phyloP scores from a whole-genome alignment of 1,140 invertebrate species.

The Andrena cerasifolii region DNA sequence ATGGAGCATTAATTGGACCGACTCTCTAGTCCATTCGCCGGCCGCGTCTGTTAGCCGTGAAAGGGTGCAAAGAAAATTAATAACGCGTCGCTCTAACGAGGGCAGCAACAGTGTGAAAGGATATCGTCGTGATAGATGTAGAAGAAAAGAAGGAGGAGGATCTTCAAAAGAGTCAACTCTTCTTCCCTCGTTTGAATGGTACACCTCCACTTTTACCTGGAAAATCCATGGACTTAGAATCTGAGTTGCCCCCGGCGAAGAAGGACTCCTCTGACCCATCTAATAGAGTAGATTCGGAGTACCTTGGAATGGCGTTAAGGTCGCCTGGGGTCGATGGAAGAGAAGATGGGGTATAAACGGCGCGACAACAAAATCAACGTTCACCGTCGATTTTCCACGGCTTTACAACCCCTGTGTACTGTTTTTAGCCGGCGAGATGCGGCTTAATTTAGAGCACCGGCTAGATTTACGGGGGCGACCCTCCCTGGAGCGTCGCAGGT shows the following conservation, averaged over 20 bases:
- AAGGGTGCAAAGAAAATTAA: slow-evolving; percentile 1
- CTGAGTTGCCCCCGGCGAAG: no score
- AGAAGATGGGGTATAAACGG: slow-evolving; percentile 10
- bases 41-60: slow-evolving; percentile 1
- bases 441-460: slow-evolving; percentile 59
- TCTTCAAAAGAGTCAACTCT: background rate
- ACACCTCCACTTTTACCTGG: no score
- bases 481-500: slow-evolving; percentile 37
- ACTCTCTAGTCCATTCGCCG: slow-evolving; percentile 54
- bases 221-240: no score
- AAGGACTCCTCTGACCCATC: no score
- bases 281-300: no score
- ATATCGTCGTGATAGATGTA: background rate
- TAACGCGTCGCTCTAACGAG: background rate
- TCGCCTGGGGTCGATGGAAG: background rate
- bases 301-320: no score
- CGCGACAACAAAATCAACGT: slow-evolving; percentile 56
- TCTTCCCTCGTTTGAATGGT: no score
- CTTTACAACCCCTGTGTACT: slow-evolving; percentile 39
- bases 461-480: slow-evolving; percentile 52
- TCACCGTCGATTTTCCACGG: slow-evolving; percentile 33
- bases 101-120: background rate
- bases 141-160: background rate
- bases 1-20: slow-evolving; percentile 54
- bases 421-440: slow-evolving; percentile 47